Conservation (phyloP, 2,888 invertebrate genomes). For the Metallyticus violacea region DNA sequence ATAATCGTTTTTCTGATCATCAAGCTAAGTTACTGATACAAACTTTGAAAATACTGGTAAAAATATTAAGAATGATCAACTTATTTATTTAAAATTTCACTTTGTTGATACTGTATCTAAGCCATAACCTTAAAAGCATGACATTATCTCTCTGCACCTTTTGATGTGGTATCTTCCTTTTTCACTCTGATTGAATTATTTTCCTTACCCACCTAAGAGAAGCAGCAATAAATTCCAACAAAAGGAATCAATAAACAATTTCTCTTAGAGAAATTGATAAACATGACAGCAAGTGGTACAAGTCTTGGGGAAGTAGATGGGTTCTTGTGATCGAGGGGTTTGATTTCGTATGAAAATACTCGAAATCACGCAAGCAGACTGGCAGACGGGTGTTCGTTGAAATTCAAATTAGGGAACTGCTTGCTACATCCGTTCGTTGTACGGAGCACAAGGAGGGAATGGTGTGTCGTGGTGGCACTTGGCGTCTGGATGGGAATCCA, state of each 20-base stretch:
- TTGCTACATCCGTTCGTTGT: not conserved
- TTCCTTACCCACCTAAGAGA: not conserved
- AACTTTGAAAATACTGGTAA: no score
- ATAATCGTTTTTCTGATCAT: no score
- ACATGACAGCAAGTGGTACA: not conserved
- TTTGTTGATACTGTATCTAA: no score
- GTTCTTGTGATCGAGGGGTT: not conserved
- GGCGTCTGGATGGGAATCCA: not conserved
- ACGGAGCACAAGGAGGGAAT: not conserved
- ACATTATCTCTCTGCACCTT: no score
- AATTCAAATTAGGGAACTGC: conserved; percentile 27
- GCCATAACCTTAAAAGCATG: no score
- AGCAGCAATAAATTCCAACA: no score
- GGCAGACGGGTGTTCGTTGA: conserved; percentile 21
- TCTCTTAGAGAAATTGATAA: not conserved
- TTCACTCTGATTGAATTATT: not conserved
- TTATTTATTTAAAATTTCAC: no score
- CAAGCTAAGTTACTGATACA: no score
- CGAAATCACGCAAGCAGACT: not conserved
- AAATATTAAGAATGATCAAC: no score
- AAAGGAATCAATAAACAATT: not conserved
- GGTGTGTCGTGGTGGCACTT: not conserved
- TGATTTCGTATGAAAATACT: conserved; percentile 31
- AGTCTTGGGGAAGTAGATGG: not conserved
- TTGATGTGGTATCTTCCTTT: no score